Conservation (phyloP, 2,113 vertebrate genomes). For the Lycaon pictus region DNA sequence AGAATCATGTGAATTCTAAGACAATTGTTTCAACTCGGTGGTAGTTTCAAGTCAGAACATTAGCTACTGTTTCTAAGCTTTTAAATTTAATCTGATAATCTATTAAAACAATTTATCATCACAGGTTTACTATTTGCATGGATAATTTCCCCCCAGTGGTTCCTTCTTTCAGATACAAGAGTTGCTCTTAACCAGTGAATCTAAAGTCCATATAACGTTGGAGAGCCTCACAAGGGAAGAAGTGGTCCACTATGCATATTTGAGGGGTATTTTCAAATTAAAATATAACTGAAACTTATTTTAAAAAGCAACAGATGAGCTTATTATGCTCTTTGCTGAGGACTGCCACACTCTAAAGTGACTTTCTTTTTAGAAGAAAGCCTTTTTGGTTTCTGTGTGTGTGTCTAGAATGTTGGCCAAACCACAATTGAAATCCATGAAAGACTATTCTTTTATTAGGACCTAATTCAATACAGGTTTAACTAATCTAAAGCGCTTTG, state of each 20-base stretch:
- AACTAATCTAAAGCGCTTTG: neutral
- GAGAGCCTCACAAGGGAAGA: neutral
- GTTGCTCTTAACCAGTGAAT: neutral
- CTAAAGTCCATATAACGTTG: rapidly evolving
- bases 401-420: constrained; percentile 58
- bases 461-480: constrained; percentile 51
- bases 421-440: constrained; percentile 46
- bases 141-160: neutral
- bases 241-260: neutral
- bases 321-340: neutral
- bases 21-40: neutral
- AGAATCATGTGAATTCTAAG: neutral
- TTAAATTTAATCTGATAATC: neutral
- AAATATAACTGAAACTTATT: constrained; percentile 4
- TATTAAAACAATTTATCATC: neutral
- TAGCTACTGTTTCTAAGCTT: neutral
- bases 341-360: neutral
- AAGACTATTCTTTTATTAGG: constrained; percentile 15
- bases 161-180: neutral
- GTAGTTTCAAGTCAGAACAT: neutral
- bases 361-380: neutral
- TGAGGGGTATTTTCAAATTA: neutral
- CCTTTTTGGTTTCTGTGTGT: neutral
- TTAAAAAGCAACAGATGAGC: constrained; percentile 26
- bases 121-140: neutral